These are phyloP conservation scores for Dilophus febrilis DNA, from an alignment of 2,888 invertebrate genomes.

Conservation along the genomic window DNA sequence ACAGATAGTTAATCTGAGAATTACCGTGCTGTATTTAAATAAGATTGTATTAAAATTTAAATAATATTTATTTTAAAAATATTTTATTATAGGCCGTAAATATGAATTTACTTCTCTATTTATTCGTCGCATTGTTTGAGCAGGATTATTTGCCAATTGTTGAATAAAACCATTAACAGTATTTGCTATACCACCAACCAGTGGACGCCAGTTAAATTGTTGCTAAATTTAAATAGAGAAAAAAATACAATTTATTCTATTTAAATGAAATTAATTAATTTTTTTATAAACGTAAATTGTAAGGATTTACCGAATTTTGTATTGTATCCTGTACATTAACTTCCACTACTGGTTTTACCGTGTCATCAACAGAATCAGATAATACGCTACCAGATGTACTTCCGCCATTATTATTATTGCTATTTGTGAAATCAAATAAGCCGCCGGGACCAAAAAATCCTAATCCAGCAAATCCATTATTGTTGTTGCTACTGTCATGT, in stretches of 20 bases:
- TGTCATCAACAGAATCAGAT: background rate
- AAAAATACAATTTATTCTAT: too few species aligned
- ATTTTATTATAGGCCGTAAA: background rate
- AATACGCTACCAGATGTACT: background rate
- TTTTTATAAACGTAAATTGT: too few species aligned
- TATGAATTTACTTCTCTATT: background rate
- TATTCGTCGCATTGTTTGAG: background rate
- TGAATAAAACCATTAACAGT: slow-evolving; percentile 27
- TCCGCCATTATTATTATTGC: too few species aligned
- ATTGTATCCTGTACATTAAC: background rate
- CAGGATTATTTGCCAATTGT: background rate
- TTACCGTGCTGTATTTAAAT: too few species aligned
- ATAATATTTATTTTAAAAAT: too few species aligned
- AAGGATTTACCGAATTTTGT: background rate
- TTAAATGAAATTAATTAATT: too few species aligned
- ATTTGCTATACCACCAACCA: slow-evolving; percentile 23
- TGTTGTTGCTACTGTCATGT: too few species aligned
- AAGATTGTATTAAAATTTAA: too few species aligned
- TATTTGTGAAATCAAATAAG: background rate
- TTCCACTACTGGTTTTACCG: background rate
- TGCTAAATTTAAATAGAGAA: too few species aligned
- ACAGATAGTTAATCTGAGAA: too few species aligned
- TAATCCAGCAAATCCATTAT: background rate
- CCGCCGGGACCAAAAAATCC: background rate
- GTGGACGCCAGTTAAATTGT: too few species aligned